Evolutionary conservation across 2,797 vertebrate genomes (phyloP).

Genomic region (Pitangus sulphuratus): DNA sequence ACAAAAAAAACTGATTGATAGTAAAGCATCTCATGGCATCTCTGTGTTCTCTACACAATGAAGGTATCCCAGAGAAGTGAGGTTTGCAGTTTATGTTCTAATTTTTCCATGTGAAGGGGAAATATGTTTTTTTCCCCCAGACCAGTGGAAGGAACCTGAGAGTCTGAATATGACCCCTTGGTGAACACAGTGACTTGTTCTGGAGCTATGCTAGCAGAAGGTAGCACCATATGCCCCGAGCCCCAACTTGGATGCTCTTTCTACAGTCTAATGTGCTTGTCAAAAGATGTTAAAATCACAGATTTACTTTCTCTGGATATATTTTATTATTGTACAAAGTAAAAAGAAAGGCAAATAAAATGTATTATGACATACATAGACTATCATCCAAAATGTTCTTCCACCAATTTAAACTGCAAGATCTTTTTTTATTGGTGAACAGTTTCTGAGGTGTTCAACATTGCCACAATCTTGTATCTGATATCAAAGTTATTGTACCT

Average conservation of each 20-base stretch:
- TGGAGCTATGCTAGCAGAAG: slow-evolving; percentile 88
- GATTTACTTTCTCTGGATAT: slow-evolving; percentile 73
- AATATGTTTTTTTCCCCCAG: neutral
- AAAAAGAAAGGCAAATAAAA: slow-evolving; percentile 70
- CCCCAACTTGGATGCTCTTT: slow-evolving; percentile 92
- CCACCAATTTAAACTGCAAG: neutral
- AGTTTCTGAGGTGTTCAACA: neutral
- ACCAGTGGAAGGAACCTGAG: slow-evolving; percentile 78
- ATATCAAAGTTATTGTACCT: neutral
- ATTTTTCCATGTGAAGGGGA: neutral
- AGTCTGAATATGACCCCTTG: slow-evolving; percentile 80
- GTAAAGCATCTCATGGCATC: neutral
- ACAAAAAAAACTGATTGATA: neutral
- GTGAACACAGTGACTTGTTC: slow-evolving; percentile 84
- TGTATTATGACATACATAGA: neutral
- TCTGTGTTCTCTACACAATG: neutral
- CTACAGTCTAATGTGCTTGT: slow-evolving; percentile 94
- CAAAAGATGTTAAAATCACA: slow-evolving; percentile 92
- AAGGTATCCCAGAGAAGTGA: neutral
- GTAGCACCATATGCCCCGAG: slow-evolving; percentile 91
- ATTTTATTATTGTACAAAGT: slow-evolving; percentile 68
- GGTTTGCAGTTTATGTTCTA: neutral
- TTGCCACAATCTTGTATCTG: neutral
- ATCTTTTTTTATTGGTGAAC: neutral
- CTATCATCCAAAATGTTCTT: neutral